A percentile compares a stretch with the other conserved stretches of the same genome.
phyloP scores from a whole-genome alignment of 1,140 invertebrate genomes.

The Dermatophagoides farinae region DNA sequence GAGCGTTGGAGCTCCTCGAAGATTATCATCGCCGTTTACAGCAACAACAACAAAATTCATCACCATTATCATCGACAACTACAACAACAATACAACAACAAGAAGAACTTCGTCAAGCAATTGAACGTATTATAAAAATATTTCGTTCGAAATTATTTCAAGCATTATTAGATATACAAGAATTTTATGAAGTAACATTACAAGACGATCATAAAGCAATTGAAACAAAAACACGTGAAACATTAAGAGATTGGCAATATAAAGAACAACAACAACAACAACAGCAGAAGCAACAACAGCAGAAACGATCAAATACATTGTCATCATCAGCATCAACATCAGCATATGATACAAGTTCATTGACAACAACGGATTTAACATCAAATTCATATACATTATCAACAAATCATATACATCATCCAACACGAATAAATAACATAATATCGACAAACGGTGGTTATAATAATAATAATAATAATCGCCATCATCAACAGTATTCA shows the following conservation, averaged over 20 bases:
- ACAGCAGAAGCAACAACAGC: neutral
- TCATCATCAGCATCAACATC: constrained; percentile 1
- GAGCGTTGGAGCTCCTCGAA: constrained; percentile 85
- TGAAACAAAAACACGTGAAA: constrained; percentile 1
- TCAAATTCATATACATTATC: neutral
- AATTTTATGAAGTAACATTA: constrained; percentile 90
- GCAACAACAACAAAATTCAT: neutral
- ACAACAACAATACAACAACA: constrained; percentile 50
- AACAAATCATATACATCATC: no score
- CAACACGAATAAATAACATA: no score
- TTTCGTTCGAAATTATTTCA: constrained; percentile 94
- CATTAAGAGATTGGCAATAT: neutral
- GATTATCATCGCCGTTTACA: constrained; percentile 84
- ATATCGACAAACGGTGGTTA: no score
- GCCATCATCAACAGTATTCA: neutral
- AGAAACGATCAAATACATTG: no score
- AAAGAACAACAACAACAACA: neutral
- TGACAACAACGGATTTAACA: neutral
- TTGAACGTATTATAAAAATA: constrained; percentile 88
- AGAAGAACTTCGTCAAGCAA: constrained; percentile 72
- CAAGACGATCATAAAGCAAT: constrained; percentile 64
- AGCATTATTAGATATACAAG: constrained; percentile 90
- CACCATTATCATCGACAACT: no score
- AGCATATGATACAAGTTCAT: neutral
- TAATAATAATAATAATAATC: neutral